phyloP scores from a whole-genome alignment of 2,113 vertebrate species.

The Sinocyclocheilus grahami region DNA sequence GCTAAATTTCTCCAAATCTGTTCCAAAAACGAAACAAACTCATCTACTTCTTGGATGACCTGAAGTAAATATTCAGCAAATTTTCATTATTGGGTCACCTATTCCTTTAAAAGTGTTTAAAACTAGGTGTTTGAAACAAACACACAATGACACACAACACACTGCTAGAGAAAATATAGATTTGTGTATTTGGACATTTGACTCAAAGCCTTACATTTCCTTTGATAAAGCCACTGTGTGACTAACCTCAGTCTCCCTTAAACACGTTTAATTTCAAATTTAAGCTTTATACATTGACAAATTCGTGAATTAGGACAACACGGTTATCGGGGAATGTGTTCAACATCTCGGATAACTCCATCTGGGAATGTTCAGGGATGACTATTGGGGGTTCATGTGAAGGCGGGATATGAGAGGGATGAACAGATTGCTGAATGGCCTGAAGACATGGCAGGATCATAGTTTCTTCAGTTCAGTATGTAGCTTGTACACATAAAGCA shows the following conservation, averaged over 20 bases:
- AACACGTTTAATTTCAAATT: not conserved
- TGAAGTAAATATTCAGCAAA: not conserved
- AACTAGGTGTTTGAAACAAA: not conserved
- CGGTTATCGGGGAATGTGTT: constrained; percentile 12
- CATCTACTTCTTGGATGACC: too few species aligned
- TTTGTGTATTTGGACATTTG: not conserved
- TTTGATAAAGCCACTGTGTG: not conserved
- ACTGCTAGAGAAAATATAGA: not conserved
- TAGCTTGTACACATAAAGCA: not conserved
- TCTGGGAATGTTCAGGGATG: constrained; percentile 54
- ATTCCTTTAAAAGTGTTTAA: not conserved
- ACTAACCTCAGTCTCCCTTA: not conserved
- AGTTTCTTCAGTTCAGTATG: constrained; percentile 46
- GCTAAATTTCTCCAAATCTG: too few species aligned
- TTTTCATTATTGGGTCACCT: not conserved
- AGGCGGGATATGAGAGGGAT: constrained; percentile 44
- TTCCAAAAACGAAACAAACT: too few species aligned
- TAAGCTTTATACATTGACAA: not conserved
- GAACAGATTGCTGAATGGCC: constrained; percentile 75
- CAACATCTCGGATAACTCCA: constrained; percentile 24
- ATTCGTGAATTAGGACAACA: not conserved
- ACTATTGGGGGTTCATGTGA: constrained; percentile 57
- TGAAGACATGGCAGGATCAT: constrained; percentile 66
- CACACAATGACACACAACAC: not conserved
- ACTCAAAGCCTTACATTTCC: not conserved